These are phyloP conservation scores for Empis stercorea DNA, from an alignment of 2,888 invertebrate species.

Conservation along the genomic window DNA sequence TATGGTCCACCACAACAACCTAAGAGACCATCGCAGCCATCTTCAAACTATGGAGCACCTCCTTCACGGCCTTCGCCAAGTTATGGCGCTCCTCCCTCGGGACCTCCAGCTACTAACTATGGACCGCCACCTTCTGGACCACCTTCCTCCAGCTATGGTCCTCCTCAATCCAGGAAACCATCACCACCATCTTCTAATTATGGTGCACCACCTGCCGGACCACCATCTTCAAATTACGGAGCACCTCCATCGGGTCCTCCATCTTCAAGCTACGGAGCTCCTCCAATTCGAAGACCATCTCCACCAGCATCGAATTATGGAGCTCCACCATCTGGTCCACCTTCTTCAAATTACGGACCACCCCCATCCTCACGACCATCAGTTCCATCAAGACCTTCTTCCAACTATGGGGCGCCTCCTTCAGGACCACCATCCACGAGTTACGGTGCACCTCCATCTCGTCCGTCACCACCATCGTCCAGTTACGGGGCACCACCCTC, in stretches of 20 bases:
- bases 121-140: constrained; percentile 23
- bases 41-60: constrained; percentile 19
- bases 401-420: constrained; percentile 32
- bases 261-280: constrained; percentile 33
- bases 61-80: constrained; percentile 22
- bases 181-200: constrained; percentile 25
- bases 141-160: constrained; percentile 42
- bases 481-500: constrained; percentile 39
- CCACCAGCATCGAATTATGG: constrained; percentile 32
- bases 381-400: constrained; percentile 26
- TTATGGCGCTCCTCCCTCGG: constrained; percentile 31
- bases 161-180: constrained; percentile 36
- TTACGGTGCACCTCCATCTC: constrained; percentile 28
- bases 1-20: constrained; percentile 27
- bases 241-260: constrained; percentile 31
- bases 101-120: constrained; percentile 13
- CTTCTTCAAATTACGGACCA: constrained; percentile 37
- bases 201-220: constrained; percentile 18
- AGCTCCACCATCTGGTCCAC: constrained; percentile 30
- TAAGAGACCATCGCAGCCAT: constrained; percentile 9
- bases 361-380: constrained; percentile 23
- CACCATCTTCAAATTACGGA: constrained; percentile 31
- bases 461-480: constrained; percentile 36
- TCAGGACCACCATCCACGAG: constrained; percentile 24
- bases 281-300: constrained; percentile 27